Percentiles rank a stretch among this genome's conserved stretches.
Conservation (phyloP, 2,113 vertebrate genomes). For the Mionectes macconnelli region DNA sequence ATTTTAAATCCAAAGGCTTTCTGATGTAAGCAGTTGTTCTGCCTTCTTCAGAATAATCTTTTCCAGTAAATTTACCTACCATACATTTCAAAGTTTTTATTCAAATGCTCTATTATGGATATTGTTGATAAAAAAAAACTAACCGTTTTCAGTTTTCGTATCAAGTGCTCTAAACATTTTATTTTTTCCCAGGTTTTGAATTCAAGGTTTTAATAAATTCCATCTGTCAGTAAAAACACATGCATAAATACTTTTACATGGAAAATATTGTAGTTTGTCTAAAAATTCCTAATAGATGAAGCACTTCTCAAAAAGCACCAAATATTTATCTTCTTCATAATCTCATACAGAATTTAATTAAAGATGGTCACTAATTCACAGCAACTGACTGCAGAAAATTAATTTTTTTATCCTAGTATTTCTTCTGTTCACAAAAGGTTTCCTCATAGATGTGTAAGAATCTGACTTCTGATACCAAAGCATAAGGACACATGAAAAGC, state of each 20-base stretch:
- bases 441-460: neutral
- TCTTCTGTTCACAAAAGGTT: neutral
- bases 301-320: neutral
- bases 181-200: neutral
- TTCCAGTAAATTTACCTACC: neutral
- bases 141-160: neutral
- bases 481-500: neutral
- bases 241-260: neutral
- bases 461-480: neutral
- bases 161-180: neutral
- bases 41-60: neutral
- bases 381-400: neutral
- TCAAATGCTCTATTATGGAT: neutral
- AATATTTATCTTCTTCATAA: neutral
- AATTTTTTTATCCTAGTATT: neutral
- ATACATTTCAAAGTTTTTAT: neutral
- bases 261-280: neutral
- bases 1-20: slow-evolving; percentile 7
- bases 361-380: neutral
- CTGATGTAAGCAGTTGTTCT: neutral
- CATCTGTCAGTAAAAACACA: neutral
- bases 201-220: neutral
- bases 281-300: neutral
- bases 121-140: neutral
- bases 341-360: neutral